A percentile compares a stretch with the other conserved stretches of the same genome.
Evolutionary conservation across 1,140 invertebrate species (phyloP).

Genomic region (Papilio aristodemus): DNA sequence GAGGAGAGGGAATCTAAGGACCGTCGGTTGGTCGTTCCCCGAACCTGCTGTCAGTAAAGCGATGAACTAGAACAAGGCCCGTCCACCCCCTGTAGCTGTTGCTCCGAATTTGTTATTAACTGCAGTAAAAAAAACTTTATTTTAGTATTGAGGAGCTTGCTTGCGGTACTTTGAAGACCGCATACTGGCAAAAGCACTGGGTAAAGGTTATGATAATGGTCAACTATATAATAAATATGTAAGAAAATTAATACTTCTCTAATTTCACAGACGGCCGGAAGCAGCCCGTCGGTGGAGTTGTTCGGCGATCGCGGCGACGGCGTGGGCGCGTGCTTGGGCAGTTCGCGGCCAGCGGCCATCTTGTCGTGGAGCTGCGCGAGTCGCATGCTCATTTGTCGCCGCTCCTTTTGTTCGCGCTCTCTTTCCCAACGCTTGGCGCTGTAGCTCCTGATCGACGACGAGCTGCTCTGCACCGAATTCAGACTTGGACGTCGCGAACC

Average conservation of each 20-base stretch:
- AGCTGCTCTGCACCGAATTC: conserved; percentile 89
- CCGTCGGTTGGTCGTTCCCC: conserved; percentile 50
- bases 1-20: conserved; percentile 69
- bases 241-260: conserved; percentile 81
- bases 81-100: conserved; percentile 68
- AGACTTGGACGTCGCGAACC: conserved; percentile 91
- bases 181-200: too few species aligned
- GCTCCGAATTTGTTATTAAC: conserved; percentile 61
- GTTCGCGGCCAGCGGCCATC: conserved; percentile 70
- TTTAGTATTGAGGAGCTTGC: too few species aligned
- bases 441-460: conserved; percentile 89
- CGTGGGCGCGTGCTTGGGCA: conserved; percentile 81
- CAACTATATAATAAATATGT: neutral
- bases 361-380: conserved; percentile 82
- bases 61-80: conserved; percentile 70
- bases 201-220: too few species aligned
- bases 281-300: conserved; percentile 88
- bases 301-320: conserved; percentile 87
- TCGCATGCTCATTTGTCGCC: conserved; percentile 87
- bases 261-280: conserved; percentile 86
- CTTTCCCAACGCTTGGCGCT: conserved; percentile 87
- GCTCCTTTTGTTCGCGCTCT: conserved; percentile 88
- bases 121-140: conserved; percentile 41
- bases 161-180: too few species aligned
- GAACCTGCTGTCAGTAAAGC: conserved; percentile 72